These are phyloP conservation scores for Chondrilla cf. caribensis DNA, from an alignment of 37 sponge, comb jelly and placozoan genomes.

Conservation along the genomic window DNA sequence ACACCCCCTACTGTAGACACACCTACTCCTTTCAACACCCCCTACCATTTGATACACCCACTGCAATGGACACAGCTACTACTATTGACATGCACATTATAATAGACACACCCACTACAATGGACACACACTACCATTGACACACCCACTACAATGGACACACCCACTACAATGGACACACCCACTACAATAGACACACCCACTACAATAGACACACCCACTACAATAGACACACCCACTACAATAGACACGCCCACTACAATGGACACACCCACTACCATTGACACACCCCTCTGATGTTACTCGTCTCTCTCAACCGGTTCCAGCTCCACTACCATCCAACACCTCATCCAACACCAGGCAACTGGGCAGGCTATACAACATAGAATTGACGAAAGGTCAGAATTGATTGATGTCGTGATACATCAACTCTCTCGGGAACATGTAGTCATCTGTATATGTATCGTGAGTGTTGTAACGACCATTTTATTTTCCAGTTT, in stretches of 20 bases:
- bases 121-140: neutral
- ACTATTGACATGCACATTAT: neutral
- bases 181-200: neutral
- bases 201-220: neutral
- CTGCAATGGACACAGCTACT: too few relatives aligned
- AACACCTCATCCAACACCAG: constrained; percentile 63
- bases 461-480: too few relatives aligned
- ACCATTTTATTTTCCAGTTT: too few relatives aligned
- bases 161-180: neutral
- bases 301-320: too few relatives aligned
- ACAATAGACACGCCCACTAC: neutral
- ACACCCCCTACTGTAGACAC: too few relatives aligned
- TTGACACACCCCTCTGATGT: neutral
- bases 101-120: neutral
- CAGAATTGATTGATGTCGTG: neutral
- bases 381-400: constrained; percentile 54
- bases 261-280: neutral
- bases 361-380: constrained; percentile 50
- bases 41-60: too few relatives aligned
- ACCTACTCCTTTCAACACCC: too few relatives aligned
- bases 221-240: neutral
- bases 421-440: too few relatives aligned
- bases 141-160: neutral
- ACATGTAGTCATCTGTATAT: too few relatives aligned
- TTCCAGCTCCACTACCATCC: neutral